Percentiles rank a stretch among this genome's conserved stretches.
Evolutionary conservation across 2,888 invertebrate species (phyloP).

Genomic region (Pheosia gnoma): DNA sequence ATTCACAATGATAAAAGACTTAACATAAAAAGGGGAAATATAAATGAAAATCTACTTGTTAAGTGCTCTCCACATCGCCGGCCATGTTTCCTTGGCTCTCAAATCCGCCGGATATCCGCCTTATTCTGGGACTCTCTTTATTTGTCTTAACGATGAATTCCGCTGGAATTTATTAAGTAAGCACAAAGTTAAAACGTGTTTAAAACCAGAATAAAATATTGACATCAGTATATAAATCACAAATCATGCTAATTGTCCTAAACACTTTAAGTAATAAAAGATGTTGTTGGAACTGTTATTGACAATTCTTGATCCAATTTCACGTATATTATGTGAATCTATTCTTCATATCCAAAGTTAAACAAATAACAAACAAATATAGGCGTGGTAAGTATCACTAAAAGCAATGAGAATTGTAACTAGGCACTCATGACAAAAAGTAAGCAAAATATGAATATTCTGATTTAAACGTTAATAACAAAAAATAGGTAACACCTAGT

Average conservation of each 20-base stretch:
- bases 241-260: neutral
- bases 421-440: neutral
- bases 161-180: slow-evolving; percentile 22
- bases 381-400: slow-evolving; percentile 1
- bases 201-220: neutral
- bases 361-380: slow-evolving; percentile 16
- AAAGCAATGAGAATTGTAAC: too few species aligned
- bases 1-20: slow-evolving; percentile 22
- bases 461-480: too few species aligned
- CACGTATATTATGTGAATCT: too few species aligned
- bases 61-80: slow-evolving; percentile 51
- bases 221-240: neutral
- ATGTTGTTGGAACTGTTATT: too few species aligned
- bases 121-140: slow-evolving; percentile 54
- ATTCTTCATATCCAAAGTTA: too few species aligned
- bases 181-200: slow-evolving; percentile 5
- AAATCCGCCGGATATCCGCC: slow-evolving; percentile 69
- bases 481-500: too few species aligned
- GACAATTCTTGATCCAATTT: too few species aligned
- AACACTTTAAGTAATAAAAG: neutral
- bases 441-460: neutral
- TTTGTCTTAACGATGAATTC: slow-evolving; percentile 55
- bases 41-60: slow-evolving; percentile 56
- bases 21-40: slow-evolving; percentile 37
- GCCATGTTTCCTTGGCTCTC: slow-evolving; percentile 62